Evolutionary conservation across 1,140 invertebrate genomes (phyloP).

Genomic region (Listronotus oregonensis): DNA sequence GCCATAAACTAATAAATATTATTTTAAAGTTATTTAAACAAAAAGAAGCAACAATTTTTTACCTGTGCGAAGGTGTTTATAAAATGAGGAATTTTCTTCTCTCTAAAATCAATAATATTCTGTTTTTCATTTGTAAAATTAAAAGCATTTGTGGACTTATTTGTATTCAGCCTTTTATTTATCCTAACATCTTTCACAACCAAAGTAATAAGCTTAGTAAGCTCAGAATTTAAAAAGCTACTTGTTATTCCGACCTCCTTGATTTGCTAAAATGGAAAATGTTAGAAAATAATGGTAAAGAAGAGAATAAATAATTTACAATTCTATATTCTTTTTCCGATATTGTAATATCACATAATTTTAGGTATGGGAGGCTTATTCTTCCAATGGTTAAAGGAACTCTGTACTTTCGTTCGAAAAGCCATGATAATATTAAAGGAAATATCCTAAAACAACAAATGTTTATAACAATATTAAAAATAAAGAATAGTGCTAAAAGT

Average conservation of each 20-base stretch:
- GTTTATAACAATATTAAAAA: background rate
- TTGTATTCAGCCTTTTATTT: conserved; percentile 73
- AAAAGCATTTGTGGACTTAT: conserved; percentile 51
- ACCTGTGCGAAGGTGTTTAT: conserved; percentile 84
- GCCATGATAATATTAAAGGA: conserved; percentile 69
- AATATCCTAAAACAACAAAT: conserved; percentile 61
- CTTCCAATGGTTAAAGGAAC: conserved; percentile 70
- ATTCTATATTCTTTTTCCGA: conserved; percentile 34
- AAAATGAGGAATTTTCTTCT: conserved; percentile 75
- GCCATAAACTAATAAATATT: conserved; percentile 74
- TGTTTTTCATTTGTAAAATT: conserved; percentile 47
- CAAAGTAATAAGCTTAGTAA: conserved; percentile 84
- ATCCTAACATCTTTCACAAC: conserved; percentile 83
- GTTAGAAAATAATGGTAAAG: background rate
- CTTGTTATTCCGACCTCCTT: conserved; percentile 85
- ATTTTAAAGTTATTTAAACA: too few relatives aligned
- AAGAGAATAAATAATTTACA: conserved; percentile 15
- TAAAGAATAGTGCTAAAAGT: conserved; percentile 1
- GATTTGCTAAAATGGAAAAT: conserved; percentile 54
- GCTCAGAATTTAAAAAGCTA: conserved; percentile 87
- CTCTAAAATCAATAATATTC: conserved; percentile 68
- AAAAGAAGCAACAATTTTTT: conserved; percentile 16
- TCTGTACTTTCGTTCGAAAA: conserved; percentile 66
- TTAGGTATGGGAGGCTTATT: conserved; percentile 69
- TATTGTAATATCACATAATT: conserved; percentile 34